Conservation (phyloP, 2,113 vertebrate species). For the Sebastes fasciatus region DNA sequence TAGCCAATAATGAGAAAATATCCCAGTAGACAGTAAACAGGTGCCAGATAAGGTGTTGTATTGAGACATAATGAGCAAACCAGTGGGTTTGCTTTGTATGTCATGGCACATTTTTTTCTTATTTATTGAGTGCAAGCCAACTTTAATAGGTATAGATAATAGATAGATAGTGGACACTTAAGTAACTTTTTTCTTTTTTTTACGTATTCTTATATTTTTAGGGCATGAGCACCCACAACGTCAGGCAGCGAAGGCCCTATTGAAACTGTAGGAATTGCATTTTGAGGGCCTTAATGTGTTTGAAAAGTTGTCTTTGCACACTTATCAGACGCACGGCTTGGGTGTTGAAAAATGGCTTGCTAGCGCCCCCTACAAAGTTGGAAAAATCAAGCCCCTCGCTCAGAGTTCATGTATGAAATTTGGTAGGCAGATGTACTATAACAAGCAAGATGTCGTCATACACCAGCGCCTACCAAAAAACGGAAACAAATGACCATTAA, state of each 20-base stretch:
- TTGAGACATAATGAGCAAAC: background rate
- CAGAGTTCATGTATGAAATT: no score
- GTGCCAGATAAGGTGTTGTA: background rate
- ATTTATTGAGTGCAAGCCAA: constrained; percentile 2
- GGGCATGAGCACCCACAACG: no score
- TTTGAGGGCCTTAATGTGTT: no score
- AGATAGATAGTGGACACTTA: background rate
- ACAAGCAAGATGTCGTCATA: background rate
- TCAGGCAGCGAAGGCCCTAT: no score
- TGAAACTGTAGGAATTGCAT: no score
- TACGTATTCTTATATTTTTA: background rate
- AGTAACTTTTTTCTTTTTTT: background rate
- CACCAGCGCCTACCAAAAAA: background rate
- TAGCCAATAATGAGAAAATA: constrained; percentile 14
- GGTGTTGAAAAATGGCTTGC: no score
- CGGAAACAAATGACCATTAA: background rate
- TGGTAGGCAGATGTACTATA: no score
- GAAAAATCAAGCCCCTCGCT: no score
- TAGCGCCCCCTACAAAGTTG: no score
- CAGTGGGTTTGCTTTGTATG: background rate
- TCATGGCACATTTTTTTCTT: background rate
- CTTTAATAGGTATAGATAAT: background rate
- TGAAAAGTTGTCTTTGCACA: no score
- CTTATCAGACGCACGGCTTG: no score
- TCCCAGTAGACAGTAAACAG: background rate